Conservation (phyloP, 2,797 vertebrate species). For the Chelmon rostratus region DNA sequence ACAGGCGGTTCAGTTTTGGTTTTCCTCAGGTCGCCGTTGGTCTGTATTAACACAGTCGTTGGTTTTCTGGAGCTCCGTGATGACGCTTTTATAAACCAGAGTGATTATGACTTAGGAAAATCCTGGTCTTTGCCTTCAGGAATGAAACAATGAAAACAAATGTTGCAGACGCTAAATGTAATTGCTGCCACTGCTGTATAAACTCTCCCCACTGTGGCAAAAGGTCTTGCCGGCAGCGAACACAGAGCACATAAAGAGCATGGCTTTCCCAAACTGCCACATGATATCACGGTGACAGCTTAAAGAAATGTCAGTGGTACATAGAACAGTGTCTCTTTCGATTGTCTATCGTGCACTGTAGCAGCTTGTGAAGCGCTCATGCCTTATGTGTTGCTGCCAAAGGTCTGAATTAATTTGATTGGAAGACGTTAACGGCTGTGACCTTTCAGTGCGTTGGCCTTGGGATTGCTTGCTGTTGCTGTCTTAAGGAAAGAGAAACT, state of each 20-base stretch:
- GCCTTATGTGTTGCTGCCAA: conserved; percentile 35
- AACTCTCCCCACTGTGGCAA: conserved; percentile 11
- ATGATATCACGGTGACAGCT: conserved; percentile 18
- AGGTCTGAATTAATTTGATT: conserved; percentile 47
- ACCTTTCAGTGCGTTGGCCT: conserved; percentile 49
- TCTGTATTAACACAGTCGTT: conserved; percentile 9
- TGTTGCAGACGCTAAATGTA: conserved; percentile 27
- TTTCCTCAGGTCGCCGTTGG: conserved; percentile 4
- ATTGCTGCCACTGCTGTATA: conserved; percentile 44
- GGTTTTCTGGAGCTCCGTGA: conserved; percentile 26
- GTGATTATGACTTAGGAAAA: conserved; percentile 41
- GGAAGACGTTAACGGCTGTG: conserved; percentile 43
- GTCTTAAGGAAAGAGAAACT: conserved; percentile 55
- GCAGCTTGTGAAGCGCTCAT: conserved; percentile 38
- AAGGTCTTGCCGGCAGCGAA: conserved; percentile 1
- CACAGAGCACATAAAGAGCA: conserved; percentile 10
- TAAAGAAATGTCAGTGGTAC: conserved; percentile 3
- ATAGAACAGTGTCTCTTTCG: conserved; percentile 5
- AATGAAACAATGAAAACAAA: conserved; percentile 47
- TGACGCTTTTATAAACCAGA: conserved; percentile 47
- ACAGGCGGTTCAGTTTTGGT: conserved; percentile 21
- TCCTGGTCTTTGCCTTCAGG: conserved; percentile 39
- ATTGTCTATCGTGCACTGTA: conserved; percentile 19
- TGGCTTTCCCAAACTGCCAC: conserved; percentile 41
- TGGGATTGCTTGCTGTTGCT: conserved; percentile 68